Evolutionary conservation across 1,140 invertebrate species (phyloP).

Genomic region (Cylas formicarius): DNA sequence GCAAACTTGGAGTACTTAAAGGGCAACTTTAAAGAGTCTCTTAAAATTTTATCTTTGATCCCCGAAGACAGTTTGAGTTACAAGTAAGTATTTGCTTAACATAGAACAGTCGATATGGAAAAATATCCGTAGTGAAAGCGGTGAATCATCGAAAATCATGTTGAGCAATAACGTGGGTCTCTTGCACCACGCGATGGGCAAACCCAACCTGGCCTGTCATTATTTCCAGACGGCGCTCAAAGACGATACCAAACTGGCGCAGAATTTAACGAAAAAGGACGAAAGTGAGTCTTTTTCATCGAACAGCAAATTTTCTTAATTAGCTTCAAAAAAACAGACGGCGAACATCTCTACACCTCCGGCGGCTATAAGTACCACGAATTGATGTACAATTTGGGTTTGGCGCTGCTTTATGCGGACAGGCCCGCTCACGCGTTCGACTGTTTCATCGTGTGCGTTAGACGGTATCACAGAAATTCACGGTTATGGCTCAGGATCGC

Average conservation of each 20-base stretch:
- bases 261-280: slow-evolving; percentile 32
- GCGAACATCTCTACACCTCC: slow-evolving; percentile 50
- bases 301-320: too few species aligned
- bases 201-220: slow-evolving; percentile 76
- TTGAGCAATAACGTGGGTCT: slow-evolving; percentile 88
- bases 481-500: slow-evolving; percentile 87
- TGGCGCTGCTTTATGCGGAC: slow-evolving; percentile 74
- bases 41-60: slow-evolving; percentile 57
- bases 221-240: slow-evolving; percentile 79
- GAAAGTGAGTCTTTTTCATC: slow-evolving; percentile 14
- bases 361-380: slow-evolving; percentile 61
- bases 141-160: slow-evolving; percentile 60
- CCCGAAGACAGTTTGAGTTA: slow-evolving; percentile 45
- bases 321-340: too few species aligned
- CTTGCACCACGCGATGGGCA: slow-evolving; percentile 77
- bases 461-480: slow-evolving; percentile 80
- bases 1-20: slow-evolving; percentile 63
- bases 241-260: slow-evolving; percentile 62
- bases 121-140: slow-evolving; percentile 45
- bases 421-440: slow-evolving; percentile 81
- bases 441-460: slow-evolving; percentile 80
- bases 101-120: neutral
- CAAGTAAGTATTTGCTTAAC: slow-evolving; percentile 37
- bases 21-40: slow-evolving; percentile 60
- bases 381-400: slow-evolving; percentile 86